These are phyloP conservation scores for Pipistrellus kuhlii DNA, from an alignment of 2,797 vertebrate genomes.

Conservation along the genomic window DNA sequence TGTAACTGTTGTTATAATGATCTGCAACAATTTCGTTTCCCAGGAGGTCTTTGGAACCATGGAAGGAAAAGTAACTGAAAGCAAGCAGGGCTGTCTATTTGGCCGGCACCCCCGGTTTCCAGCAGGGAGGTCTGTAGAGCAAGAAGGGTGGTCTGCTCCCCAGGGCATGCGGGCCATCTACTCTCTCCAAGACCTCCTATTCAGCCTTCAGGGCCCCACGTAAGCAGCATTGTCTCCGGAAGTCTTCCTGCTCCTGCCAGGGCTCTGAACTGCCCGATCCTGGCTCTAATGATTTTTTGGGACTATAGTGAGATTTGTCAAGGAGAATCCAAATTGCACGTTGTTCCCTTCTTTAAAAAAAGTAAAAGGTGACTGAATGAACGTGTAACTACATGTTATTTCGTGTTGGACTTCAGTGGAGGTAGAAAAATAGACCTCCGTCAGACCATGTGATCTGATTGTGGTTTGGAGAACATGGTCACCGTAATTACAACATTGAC, in stretches of 20 bases:
- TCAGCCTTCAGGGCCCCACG: background rate
- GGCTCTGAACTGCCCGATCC: background rate
- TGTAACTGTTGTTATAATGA: background rate
- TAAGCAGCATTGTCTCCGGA: background rate
- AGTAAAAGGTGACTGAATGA: constrained; percentile 64
- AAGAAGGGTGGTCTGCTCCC: background rate
- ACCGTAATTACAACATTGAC: constrained; percentile 77
- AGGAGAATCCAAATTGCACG: constrained; percentile 58
- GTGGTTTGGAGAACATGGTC: constrained; percentile 74
- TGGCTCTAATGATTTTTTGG: constrained; percentile 40
- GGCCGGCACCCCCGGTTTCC: background rate
- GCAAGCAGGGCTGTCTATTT: background rate
- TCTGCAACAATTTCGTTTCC: constrained; percentile 20
- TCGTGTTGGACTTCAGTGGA: constrained; percentile 61
- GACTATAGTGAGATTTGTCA: constrained; percentile 54
- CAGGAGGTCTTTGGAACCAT: constrained; percentile 6
- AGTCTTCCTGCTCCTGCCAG: background rate
- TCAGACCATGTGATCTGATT: constrained; percentile 70
- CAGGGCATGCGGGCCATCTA: background rate
- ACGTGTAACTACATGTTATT: constrained; percentile 76
- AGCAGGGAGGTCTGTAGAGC: background rate
- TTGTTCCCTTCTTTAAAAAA: constrained; percentile 64
- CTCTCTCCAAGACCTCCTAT: constrained; percentile 28
- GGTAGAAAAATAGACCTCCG: constrained; percentile 76
- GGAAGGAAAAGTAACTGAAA: constrained; percentile 23